Conservation (phyloP, 1,140 invertebrate genomes). For the Atta texana region DNA sequence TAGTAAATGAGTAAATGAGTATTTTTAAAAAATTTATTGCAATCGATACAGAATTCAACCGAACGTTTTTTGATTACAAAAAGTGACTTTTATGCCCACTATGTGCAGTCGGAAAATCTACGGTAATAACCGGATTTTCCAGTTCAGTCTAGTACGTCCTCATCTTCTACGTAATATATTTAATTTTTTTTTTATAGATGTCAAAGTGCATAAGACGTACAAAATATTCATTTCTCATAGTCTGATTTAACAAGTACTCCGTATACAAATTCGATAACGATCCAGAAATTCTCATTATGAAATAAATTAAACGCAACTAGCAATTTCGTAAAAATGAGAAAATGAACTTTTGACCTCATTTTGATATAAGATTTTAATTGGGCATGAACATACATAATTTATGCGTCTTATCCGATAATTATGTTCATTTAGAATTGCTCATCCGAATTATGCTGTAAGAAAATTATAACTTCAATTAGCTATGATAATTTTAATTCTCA, state of each 20-base stretch:
- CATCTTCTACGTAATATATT: not conserved
- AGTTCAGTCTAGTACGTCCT: not conserved
- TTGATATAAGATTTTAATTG: conserved; percentile 50
- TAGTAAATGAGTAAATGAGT: too few relatives aligned
- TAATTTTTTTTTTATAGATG: not conserved
- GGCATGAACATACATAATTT: conserved; percentile 9
- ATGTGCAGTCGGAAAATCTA: not conserved
- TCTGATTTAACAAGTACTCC: not conserved
- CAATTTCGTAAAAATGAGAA: conserved; percentile 17
- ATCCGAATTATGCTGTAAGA: not conserved
- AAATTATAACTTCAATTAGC: not conserved
- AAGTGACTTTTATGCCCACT: too few relatives aligned
- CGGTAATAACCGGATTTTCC: conserved; percentile 10
- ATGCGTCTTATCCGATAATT: conserved; percentile 7
- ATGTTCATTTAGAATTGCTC: not conserved
- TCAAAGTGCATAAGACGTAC: not conserved
- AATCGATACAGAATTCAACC: too few relatives aligned
- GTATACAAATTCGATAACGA: not conserved
- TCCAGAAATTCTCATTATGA: not conserved
- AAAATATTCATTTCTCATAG: not conserved
- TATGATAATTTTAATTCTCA: too few relatives aligned
- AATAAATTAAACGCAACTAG: not conserved
- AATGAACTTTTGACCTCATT: conserved; percentile 46
- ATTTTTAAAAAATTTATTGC: too few relatives aligned
- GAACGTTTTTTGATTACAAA: too few relatives aligned